Base-by-base conservation (phyloP, 2,888 invertebrate species). In the Tribolium freemani region DNA sequence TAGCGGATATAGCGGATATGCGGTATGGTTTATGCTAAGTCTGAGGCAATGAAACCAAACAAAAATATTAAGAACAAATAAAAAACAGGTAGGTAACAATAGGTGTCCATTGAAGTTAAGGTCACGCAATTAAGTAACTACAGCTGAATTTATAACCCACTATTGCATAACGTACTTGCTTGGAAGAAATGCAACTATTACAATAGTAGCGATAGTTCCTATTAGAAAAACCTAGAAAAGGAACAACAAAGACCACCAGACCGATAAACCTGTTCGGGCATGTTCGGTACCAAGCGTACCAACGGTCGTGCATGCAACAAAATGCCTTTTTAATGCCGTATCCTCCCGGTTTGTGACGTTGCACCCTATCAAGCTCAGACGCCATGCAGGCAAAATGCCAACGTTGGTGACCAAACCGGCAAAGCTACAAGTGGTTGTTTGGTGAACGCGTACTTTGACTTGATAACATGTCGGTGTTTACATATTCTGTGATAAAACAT, bases 391-490 rank as follows among this genome's bases (percentile, higher is more conserved):
- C 78, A 76, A 78, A 74, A 69, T 77, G 73, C 75, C 75, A 73
- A 58, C 64, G 73, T 58, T 79, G 75, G 70, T 77, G 69, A 75
- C 75, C 69, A 69, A 70, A 57, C 73, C 74, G 63, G 75, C 69
- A 69, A 77, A 78, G 82, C 82, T 75, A 84, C 84, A 84, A 84
- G 84, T 84, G 84, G 81, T 80, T 78, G 77, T 67, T 63, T 60
- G 20, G 21, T 45, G 51, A 63, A 31, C 16, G n/a, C 21, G 67
- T 51, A 57, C 5, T 30, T 44, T 11, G 53, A 48, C 0, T 11
- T 54, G 64, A 64, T 64, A 63, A 53, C 30, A 63, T 46, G 48
- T 30, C 61, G 48, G 45, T 58, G 58, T 58, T 58, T 58, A 58
- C 38, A 44, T 31, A 56, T 44, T 16, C 21, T 3, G 44, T 58